Evolutionary conservation across 2,888 invertebrate genomes (phyloP), one percentile per base, ranked within the genome.

Genomic region (Calliopum simillimum): DNA sequence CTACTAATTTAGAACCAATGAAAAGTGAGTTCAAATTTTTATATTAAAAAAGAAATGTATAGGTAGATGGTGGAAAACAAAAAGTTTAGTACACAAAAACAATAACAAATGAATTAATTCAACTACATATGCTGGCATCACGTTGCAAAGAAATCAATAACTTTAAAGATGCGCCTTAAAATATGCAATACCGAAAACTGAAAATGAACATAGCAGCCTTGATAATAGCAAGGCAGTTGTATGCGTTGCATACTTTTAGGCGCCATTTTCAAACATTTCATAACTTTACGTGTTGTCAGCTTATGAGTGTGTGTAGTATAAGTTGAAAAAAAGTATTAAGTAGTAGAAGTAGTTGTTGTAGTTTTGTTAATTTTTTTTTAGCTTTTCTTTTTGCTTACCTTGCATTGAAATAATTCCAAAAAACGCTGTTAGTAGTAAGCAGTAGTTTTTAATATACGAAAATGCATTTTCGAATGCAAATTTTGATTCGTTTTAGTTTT

Each of bases 381-480:
- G 72, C 74, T 79, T 33, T 33, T 79, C 78, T 76, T 77, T 79
- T 84, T 87, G 91, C 96, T 96, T 96, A 97, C 97, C 97, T 96
- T 91, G 95, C 94, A 88, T 96, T 96, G 94, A 97, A 96, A 94
- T 96, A 95, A 92, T 95, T 96, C 97, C 96, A 96, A 93, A 96
- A 96, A 91, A 96, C 94, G 95, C 96, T 97, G 94, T 86, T 85
- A 85, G 33, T 33, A 33, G 33, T 33, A 33, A 33, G 33, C 33
- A 33, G 33, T 33, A 33, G 84, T 84, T 80, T 79, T 78, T 77
- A 71, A 69, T 74, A 49, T 64, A 55, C 3, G 21, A 53, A n/a
- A 16, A 53, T 41, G 59, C 51, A 47, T 23, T 62, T 25, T 56
- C 25, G 23, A 33, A 69, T 46, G 43, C 59, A 33, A 67, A 67